phyloP scores from a whole-genome alignment of 1,140 invertebrate species.

The Diploscapter pachys region DNA sequence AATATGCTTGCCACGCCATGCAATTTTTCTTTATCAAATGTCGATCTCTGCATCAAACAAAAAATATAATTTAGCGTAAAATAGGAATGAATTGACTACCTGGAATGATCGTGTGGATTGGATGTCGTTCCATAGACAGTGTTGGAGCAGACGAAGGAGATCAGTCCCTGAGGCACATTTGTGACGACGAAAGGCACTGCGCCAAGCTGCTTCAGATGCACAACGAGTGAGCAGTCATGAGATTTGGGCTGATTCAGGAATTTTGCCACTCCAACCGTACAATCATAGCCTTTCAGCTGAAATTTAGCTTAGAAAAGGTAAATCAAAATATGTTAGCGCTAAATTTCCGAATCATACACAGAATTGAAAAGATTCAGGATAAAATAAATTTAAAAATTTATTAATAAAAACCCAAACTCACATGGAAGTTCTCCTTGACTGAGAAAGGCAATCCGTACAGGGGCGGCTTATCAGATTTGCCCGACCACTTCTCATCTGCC shows the following conservation, averaged over 20 bases:
- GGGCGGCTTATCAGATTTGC: slow-evolving; percentile 42
- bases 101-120: slow-evolving; percentile 44
- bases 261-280: slow-evolving; percentile 60
- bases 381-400: slow-evolving; percentile 7
- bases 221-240: slow-evolving; percentile 58
- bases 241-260: slow-evolving; percentile 56
- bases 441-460: slow-evolving; percentile 55
- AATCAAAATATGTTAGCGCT: too few species aligned
- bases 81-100: slow-evolving; percentile 10
- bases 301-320: slow-evolving; percentile 6
- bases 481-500: slow-evolving; percentile 10
- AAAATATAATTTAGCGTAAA: not conserved
- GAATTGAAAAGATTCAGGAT: too few species aligned
- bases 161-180: slow-evolving; percentile 62
- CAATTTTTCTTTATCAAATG: too few species aligned
- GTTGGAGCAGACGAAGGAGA: slow-evolving; percentile 58
- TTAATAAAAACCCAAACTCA: slow-evolving; percentile 32
- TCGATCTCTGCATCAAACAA: too few species aligned
- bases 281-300: slow-evolving; percentile 61
- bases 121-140: slow-evolving; percentile 54
- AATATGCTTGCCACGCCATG: too few species aligned
- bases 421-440: slow-evolving; percentile 56
- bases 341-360: too few species aligned
- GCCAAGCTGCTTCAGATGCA: slow-evolving; percentile 35
- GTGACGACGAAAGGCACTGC: slow-evolving; percentile 62